A percentile compares a stretch with the other conserved stretches of the same genome.
Evolutionary conservation across 2,888 invertebrate genomes (phyloP).

Genomic region (Pediacus dermestoides): DNA sequence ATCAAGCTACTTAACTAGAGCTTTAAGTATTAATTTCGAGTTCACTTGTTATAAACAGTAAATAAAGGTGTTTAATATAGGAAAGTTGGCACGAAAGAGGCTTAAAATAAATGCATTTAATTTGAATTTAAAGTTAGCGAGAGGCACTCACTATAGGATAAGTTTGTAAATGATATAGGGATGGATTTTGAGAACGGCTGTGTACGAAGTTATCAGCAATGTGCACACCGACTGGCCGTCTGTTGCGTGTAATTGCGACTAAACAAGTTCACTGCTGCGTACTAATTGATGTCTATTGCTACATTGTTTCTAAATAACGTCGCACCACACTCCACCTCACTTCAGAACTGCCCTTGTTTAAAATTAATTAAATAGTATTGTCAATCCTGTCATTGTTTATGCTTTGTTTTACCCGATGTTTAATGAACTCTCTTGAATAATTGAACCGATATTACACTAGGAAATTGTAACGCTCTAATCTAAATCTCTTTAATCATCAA

Average conservation of each 20-base stretch:
- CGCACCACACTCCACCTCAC: constrained; percentile 25
- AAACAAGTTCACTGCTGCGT: constrained; percentile 51
- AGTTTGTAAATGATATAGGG: constrained; percentile 7
- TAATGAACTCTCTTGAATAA: constrained; percentile 29
- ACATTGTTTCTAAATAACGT: constrained; percentile 48
- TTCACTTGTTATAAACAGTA: too few relatives aligned
- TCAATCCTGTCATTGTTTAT: constrained; percentile 32
- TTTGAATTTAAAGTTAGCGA: constrained; percentile 7
- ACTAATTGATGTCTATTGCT: constrained; percentile 51
- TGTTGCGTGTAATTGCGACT: constrained; percentile 51
- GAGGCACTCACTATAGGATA: background rate
- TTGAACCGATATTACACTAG: constrained; percentile 22
- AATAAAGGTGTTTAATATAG: too few relatives aligned
- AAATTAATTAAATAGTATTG: constrained; percentile 42
- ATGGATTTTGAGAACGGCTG: constrained; percentile 19
- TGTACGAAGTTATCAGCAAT: constrained; percentile 42
- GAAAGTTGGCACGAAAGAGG: too few relatives aligned
- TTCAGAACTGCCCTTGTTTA: constrained; percentile 34
- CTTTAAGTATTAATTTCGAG: too few relatives aligned
- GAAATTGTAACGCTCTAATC: constrained; percentile 21
- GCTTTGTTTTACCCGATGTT: constrained; percentile 29
- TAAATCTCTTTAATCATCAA: constrained; percentile 19
- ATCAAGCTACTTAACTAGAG: too few relatives aligned
- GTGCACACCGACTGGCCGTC: constrained; percentile 46
- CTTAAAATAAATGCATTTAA: constrained; percentile 9